A percentile compares a stretch with the other conserved stretches of the same genome.
Evolutionary conservation across 1,140 invertebrate genomes (phyloP).

Genomic region (Ips nitidus): DNA sequence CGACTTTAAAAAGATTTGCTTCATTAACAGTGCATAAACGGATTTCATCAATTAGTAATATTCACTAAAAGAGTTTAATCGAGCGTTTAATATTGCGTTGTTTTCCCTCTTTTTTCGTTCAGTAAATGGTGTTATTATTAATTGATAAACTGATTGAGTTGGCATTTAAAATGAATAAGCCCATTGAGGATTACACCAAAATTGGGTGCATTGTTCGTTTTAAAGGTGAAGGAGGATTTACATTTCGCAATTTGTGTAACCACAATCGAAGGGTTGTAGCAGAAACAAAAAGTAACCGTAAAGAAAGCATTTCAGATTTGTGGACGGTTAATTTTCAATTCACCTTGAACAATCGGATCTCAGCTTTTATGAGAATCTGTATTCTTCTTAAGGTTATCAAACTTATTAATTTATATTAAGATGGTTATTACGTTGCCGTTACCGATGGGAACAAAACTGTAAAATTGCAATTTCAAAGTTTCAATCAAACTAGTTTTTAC

Average conservation of each 20-base stretch:
- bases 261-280: no score
- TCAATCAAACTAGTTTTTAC: background rate
- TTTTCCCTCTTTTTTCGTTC: no score
- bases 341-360: background rate
- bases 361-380: background rate
- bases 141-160: no score
- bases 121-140: no score
- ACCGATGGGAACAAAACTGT: background rate
- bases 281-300: background rate
- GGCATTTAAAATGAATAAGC: no score
- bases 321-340: background rate
- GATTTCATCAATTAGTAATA: no score
- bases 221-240: background rate
- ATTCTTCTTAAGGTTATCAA: slow-evolving; percentile 2
- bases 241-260: no score
- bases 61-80: no score
- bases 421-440: background rate
- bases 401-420: background rate
- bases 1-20: no score
- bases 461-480: slow-evolving; percentile 2
- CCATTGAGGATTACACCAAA: no score
- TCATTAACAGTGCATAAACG: no score
- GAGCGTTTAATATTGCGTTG: no score
- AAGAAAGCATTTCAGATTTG: background rate
- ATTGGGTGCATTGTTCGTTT: background rate